Conservation (phyloP, 2,888 invertebrate genomes). For the Tuberolachnus salignus region DNA sequence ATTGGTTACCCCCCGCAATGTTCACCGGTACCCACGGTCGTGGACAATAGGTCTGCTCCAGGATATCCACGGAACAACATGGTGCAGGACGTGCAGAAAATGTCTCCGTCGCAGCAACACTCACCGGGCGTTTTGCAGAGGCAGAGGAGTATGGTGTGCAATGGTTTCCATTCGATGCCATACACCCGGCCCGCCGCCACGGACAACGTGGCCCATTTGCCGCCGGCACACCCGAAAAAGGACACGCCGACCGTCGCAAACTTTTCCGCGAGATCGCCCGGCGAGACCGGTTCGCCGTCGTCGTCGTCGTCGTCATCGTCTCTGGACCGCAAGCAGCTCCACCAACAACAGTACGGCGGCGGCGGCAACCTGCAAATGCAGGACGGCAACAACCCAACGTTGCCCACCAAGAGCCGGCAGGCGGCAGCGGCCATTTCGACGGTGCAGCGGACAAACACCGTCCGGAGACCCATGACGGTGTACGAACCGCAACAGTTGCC, state of each 20-base stretch:
- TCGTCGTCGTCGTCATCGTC: slow-evolving; percentile 28
- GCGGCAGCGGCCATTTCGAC: slow-evolving; percentile 15
- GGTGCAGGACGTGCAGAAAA: slow-evolving; percentile 8
- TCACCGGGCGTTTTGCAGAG: slow-evolving; percentile 31
- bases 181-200: not conserved
- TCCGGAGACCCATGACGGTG: slow-evolving; percentile 39
- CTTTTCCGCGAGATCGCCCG: too few relatives aligned
- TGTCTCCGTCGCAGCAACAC: slow-evolving; percentile 13
- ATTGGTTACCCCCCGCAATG: not conserved
- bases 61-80: slow-evolving; percentile 24
- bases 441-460: slow-evolving; percentile 29
- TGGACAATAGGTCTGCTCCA: not conserved
- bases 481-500: slow-evolving; percentile 49
- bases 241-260: not conserved
- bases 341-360: slow-evolving; percentile 59
- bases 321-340: slow-evolving; percentile 53
- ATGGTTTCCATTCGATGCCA: slow-evolving; percentile 52
- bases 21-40: not conserved
- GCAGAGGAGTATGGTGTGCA: slow-evolving; percentile 46
- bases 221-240: slow-evolving; percentile 49
- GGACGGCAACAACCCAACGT: slow-evolving; percentile 54
- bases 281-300: not conserved
- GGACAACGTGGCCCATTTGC: slow-evolving; percentile 36
- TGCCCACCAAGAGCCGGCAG: slow-evolving; percentile 50
- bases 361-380: slow-evolving; percentile 60